A percentile compares a stretch with the other conserved stretches of the same genome.
Evolutionary conservation across 2,888 invertebrate genomes (phyloP).

Genomic region (Ectemnius cavifrons): DNA sequence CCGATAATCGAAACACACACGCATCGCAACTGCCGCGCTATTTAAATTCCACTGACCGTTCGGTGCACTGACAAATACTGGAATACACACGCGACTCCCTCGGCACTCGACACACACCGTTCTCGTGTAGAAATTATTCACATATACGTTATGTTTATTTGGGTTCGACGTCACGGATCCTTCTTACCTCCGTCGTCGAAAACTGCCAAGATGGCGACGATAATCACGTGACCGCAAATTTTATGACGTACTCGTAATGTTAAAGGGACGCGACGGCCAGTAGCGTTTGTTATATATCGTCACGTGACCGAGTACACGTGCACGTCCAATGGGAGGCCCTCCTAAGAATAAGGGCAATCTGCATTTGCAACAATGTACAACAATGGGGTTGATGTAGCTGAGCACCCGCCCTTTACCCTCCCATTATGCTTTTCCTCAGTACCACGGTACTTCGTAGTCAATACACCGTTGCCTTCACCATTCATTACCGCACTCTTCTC

Average conservation of each 20-base stretch:
- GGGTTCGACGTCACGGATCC: constrained; percentile 71
- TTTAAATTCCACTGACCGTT: constrained; percentile 69
- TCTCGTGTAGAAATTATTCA: constrained; percentile 58
- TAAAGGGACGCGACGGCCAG: constrained; percentile 68
- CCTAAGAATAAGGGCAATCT: constrained; percentile 62
- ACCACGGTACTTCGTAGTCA: not conserved
- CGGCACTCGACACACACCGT: constrained; percentile 49
- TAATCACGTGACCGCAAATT: constrained; percentile 72
- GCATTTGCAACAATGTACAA: constrained; percentile 56
- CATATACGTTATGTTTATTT: constrained; percentile 71
- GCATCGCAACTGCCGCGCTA: constrained; percentile 66
- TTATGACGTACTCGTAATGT: constrained; percentile 69
- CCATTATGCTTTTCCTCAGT: not conserved
- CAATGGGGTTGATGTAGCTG: constrained; percentile 35
- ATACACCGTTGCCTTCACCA: not conserved
- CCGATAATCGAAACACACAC: constrained; percentile 59
- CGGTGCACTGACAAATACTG: constrained; percentile 52
- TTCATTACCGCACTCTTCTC: not conserved
- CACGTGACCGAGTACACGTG: constrained; percentile 65
- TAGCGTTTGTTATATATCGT: constrained; percentile 55
- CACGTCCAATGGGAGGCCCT: constrained; percentile 61
- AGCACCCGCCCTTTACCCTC: constrained; percentile 40
- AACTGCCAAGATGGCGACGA: constrained; percentile 73
- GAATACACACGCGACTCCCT: constrained; percentile 53
- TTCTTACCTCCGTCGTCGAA: constrained; percentile 71